Evolutionary conservation across 2,797 vertebrate genomes (phyloP).

Genomic region (Poecilia wingei): DNA sequence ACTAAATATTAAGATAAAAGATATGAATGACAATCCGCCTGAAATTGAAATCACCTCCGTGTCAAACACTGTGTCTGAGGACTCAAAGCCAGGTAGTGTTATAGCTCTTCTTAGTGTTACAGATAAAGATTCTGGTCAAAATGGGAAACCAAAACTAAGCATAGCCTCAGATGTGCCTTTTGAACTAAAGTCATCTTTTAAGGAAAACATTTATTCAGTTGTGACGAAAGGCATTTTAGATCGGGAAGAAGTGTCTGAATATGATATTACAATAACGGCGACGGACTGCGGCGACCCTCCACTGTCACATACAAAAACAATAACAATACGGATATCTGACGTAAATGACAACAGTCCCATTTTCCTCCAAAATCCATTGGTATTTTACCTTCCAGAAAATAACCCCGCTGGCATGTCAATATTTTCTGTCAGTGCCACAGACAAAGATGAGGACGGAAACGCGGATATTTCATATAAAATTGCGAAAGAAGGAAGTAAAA

Average conservation of each 20-base stretch:
- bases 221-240: constrained; percentile 66
- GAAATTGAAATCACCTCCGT: constrained; percentile 73
- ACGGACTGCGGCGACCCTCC: constrained; percentile 81
- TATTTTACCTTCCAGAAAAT: constrained; percentile 76
- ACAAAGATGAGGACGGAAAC: constrained; percentile 84
- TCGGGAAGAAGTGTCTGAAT: constrained; percentile 73
- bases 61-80: constrained; percentile 62
- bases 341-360: constrained; percentile 75
- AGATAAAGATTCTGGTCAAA: constrained; percentile 58
- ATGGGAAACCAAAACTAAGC: constrained; percentile 48
- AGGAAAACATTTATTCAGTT: constrained; percentile 69
- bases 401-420: constrained; percentile 67
- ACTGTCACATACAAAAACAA: constrained; percentile 64
- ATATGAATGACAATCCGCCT: constrained; percentile 68
- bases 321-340: constrained; percentile 66
- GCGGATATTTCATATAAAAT: constrained; percentile 81
- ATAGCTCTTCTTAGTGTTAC: constrained; percentile 57
- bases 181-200: constrained; percentile 58
- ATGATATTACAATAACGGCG: constrained; percentile 79
- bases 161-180: constrained; percentile 49
- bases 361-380: constrained; percentile 63
- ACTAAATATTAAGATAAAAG: constrained; percentile 64
- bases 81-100: constrained; percentile 58
- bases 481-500: constrained; percentile 12
- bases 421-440: constrained; percentile 75